These are phyloP conservation scores for Petrolisthes manimaculis DNA, from an alignment of 2,888 invertebrate species.

Conservation along the genomic window DNA sequence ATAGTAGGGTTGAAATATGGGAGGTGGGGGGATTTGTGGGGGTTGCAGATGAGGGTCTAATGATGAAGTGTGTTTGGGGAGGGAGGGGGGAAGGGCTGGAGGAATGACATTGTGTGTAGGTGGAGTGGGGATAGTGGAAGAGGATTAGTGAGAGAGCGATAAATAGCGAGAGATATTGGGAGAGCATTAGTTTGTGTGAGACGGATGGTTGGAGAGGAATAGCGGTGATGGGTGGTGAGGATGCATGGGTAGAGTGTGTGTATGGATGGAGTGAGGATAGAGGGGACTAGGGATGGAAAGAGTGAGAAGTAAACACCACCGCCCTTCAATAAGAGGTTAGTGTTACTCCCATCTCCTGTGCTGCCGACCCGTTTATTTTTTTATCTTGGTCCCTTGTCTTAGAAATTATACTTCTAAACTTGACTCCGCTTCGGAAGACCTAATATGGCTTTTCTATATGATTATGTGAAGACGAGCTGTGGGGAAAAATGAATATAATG, in stretches of 20 bases:
- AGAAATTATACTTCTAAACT: conserved; percentile 9
- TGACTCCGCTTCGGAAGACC: background rate
- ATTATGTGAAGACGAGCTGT: background rate
- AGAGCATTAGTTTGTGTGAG: conserved; percentile 12
- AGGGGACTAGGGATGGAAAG: conserved; percentile 1
- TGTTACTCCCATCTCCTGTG: background rate
- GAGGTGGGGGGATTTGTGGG: too few relatives aligned
- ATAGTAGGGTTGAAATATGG: too few relatives aligned
- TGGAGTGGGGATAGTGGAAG: conserved; percentile 14
- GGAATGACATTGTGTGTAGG: conserved; percentile 4
- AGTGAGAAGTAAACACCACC: background rate
- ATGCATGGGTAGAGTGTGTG: background rate
- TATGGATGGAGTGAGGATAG: background rate
- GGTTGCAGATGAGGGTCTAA: too few relatives aligned
- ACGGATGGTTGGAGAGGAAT: conserved; percentile 1
- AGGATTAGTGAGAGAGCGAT: background rate
- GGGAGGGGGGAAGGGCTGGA: conserved; percentile 1
- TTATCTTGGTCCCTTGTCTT: background rate
- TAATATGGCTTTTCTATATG: background rate
- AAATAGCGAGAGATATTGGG: background rate
- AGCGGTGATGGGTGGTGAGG: background rate
- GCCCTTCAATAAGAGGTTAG: background rate
- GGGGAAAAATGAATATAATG: conserved; percentile 12
- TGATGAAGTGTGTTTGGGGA: background rate
- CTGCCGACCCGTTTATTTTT: background rate